phyloP scores from a whole-genome alignment of 2,113 vertebrate genomes.

The Gorsachius goisagi region DNA sequence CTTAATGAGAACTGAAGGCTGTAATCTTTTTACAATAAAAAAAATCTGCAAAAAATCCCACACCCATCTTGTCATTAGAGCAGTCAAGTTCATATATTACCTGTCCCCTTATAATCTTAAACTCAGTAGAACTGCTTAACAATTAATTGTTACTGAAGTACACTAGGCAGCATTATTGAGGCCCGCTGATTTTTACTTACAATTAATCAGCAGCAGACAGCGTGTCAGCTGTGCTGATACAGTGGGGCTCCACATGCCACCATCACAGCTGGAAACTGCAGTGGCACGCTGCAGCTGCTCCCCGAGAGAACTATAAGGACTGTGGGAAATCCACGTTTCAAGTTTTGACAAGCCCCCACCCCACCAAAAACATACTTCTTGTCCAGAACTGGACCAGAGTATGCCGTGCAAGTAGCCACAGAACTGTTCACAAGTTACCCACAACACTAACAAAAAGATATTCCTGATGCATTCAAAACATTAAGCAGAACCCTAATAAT shows the following conservation, averaged over 20 bases:
- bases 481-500: background rate
- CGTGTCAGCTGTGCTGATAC: background rate
- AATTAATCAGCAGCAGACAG: background rate
- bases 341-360: background rate
- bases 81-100: background rate
- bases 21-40: background rate
- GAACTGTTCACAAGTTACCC: background rate
- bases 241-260: background rate
- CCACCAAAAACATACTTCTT: background rate
- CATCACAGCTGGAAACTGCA: background rate
- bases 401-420: rapidly evolving
- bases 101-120: background rate
- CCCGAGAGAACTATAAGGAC: background rate
- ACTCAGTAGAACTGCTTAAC: background rate
- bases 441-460: background rate
- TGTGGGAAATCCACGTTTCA: background rate
- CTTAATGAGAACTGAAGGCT: background rate
- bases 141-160: background rate
- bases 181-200: background rate
- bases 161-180: background rate
- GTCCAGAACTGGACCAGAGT: background rate
- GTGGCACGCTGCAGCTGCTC: background rate
- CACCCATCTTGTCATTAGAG: background rate
- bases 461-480: background rate
- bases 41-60: background rate